Percentiles rank a stretch among this genome's conserved stretches.
phyloP scores from a whole-genome alignment of 2,113 vertebrate species.

The Epinephelus lanceolatus region DNA sequence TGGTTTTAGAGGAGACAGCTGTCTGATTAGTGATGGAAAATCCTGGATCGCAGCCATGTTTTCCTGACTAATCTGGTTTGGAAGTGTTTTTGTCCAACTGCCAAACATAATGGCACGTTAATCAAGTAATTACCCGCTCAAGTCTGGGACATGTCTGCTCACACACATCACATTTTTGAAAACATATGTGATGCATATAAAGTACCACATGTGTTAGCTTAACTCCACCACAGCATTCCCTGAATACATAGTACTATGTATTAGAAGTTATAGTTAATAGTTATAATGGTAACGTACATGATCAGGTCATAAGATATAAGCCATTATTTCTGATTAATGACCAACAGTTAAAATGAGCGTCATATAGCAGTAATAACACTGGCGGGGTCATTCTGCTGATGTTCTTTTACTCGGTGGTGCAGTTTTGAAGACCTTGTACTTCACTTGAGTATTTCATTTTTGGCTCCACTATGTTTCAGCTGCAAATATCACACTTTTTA shows the following conservation, averaged over 20 bases:
- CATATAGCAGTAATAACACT: neutral
- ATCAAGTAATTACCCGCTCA: no score
- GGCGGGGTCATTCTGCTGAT: neutral
- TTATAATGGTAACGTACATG: neutral
- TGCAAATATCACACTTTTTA: neutral
- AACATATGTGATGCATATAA: no score
- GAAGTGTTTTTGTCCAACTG: neutral
- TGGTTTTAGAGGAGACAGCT: neutral
- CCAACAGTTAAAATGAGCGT: neutral
- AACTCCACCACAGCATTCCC: no score
- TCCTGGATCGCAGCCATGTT: neutral
- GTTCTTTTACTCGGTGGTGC: neutral
- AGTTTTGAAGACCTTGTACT: neutral
- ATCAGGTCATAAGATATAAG: no score
- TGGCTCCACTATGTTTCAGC: neutral
- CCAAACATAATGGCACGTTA: neutral
- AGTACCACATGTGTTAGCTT: no score
- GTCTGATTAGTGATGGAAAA: neutral
- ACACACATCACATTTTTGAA: no score
- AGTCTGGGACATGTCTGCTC: neutral
- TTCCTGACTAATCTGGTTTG: neutral
- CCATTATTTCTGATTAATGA: neutral
- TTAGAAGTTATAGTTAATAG: no score
- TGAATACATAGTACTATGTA: no score
- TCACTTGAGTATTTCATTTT: neutral